Evolutionary conservation across 2,797 vertebrate species (phyloP).

Genomic region (Pantherophis alleghaniensis): DNA sequence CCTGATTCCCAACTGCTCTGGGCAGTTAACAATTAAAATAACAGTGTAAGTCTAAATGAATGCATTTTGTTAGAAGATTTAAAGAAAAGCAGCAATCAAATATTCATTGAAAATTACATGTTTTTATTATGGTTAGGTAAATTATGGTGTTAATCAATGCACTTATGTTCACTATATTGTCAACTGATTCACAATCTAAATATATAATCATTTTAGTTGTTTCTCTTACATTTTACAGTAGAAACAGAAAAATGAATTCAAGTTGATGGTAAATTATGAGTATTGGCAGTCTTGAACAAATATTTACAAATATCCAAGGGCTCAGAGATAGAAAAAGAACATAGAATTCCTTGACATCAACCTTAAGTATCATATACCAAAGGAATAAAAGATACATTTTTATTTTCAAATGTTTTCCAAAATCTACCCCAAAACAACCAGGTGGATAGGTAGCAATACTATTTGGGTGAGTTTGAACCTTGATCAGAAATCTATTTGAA

Average conservation of each 20-base stretch:
- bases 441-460: not conserved
- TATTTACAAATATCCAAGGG: not conserved
- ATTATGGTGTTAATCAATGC: not conserved
- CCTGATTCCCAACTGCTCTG: not conserved
- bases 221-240: not conserved
- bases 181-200: not conserved
- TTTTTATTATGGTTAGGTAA: not conserved
- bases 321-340: not conserved
- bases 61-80: not conserved
- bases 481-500: not conserved
- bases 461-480: not conserved
- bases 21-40: not conserved
- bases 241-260: not conserved
- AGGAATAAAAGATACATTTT: not conserved
- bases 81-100: not conserved
- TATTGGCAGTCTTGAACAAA: not conserved
- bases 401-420: not conserved
- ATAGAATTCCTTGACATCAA: not conserved
- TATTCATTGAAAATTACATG: not conserved
- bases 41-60: not conserved
- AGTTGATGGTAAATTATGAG: not conserved
- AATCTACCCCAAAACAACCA: not conserved
- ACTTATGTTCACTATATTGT: not conserved
- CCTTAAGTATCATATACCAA: not conserved
- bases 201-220: not conserved